These are phyloP conservation scores for Drymodes brunneopygia DNA, from an alignment of 2,113 vertebrate species.

Conservation along the genomic window DNA sequence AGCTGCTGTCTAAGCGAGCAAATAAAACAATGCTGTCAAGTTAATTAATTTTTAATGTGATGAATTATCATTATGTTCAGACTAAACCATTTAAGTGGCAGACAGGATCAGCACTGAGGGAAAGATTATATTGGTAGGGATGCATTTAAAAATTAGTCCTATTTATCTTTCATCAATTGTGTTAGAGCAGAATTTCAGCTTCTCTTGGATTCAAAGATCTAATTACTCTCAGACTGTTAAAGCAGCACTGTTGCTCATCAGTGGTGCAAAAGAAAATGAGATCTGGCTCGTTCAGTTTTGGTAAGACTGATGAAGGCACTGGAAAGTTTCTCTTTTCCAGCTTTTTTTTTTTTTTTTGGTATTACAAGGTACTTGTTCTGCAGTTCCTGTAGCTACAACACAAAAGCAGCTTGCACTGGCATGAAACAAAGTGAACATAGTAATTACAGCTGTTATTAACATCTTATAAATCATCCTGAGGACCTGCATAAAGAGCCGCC, in stretches of 20 bases:
- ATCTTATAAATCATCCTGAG: background rate
- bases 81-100: background rate
- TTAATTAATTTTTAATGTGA: conserved; percentile 38
- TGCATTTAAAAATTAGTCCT: background rate
- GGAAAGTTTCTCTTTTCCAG: background rate
- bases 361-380: background rate
- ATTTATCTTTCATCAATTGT: background rate
- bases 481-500: background rate
- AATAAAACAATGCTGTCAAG: conserved; percentile 39
- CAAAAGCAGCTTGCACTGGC: background rate
- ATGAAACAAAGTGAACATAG: background rate
- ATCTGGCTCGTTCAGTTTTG: background rate
- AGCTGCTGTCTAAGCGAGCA: conserved; percentile 40
- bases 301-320: background rate
- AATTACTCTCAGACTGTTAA: background rate
- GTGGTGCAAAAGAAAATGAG: background rate
- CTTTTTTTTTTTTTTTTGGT: background rate
- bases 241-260: background rate
- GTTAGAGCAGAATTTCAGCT: background rate
- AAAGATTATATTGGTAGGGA: background rate
- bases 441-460: background rate
- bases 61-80: conserved; percentile 5
- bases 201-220: background rate
- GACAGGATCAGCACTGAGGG: background rate
- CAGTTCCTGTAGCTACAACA: background rate